phyloP scores from a whole-genome alignment of 2,888 invertebrate species.

The Papilio elwesi region DNA sequence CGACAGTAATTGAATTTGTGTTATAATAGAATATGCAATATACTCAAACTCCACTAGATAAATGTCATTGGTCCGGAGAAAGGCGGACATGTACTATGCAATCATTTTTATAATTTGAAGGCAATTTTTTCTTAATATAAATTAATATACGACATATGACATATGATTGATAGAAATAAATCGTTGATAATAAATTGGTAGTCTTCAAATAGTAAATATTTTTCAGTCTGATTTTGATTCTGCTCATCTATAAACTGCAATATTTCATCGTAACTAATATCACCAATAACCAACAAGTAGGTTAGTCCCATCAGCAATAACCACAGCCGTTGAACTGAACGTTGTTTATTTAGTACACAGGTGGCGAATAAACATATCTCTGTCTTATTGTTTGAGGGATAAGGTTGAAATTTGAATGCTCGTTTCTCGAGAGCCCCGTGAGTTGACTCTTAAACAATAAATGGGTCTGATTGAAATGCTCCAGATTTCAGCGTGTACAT shows the following conservation, averaged over 20 bases:
- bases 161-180: not conserved
- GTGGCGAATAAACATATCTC: not conserved
- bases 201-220: constrained; percentile 1
- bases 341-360: constrained; percentile 39
- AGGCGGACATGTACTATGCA: too few species aligned
- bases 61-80: too few species aligned
- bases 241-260: not conserved
- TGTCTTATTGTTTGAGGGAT: constrained; percentile 9
- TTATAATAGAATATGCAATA: constrained; percentile 21
- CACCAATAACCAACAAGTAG: constrained; percentile 38
- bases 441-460: constrained; percentile 51
- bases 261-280: constrained; percentile 24
- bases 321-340: constrained; percentile 38
- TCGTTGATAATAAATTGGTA: not conserved
- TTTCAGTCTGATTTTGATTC: not conserved
- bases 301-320: constrained; percentile 33
- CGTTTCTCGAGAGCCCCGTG: not conserved
- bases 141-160: constrained; percentile 7
- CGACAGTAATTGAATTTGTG: constrained; percentile 18
- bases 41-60: constrained; percentile 7
- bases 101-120: not conserved
- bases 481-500: constrained; percentile 59
- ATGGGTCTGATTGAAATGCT: constrained; percentile 70
- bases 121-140: constrained; percentile 2
- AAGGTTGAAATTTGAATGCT: constrained; percentile 38